Evolutionary conservation across 2,888 invertebrate species (phyloP), one percentile per base, ranked within the genome.

Genomic region (Meteorus colon): DNA sequence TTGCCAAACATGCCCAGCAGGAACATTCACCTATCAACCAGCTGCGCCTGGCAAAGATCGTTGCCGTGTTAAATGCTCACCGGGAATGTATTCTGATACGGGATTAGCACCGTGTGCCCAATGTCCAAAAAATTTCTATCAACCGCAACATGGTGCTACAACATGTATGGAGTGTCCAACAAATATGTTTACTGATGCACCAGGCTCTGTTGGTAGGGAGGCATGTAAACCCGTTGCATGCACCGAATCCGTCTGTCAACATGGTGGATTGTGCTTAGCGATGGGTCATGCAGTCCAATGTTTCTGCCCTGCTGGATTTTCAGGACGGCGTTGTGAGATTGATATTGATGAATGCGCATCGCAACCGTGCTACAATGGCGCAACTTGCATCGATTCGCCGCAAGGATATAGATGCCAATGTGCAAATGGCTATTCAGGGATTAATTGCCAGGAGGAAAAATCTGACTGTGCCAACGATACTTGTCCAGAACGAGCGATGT

Each of bases 301-400:
- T 88, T 96, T 96, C 91, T 98, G 98, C 84, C 97, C 97, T 0
- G 97, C 97, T 84, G 97, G 97, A 73, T 98, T 97, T 90, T 96
- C 97, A 0, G 98, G 98, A 75, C 93, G 96, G 77, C 93, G 96
- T 77, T 98, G 98, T 89, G 98, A 98, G 91, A 93, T 96, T 78
- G 98, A 98, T 84, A 96, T 98, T 67, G 96, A 98, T 85, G 98
- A 98, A 87, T 98, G 98, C 87, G 94, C 95, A 6, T 97, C 97
- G 8, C 95, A 95, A 83, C 98, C 98, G 24, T 98, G 98, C 88
- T 96, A 95, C 88, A 98, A 98, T 86, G 95, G 96, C 8, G 98
- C 96, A 29, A 95, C 95, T 41, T 98, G 98, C 89, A 94, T 96
- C 65, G 98, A 98, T 90, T 91, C 95, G 74, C 97, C 97, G 0